Percentiles rank a stretch among this genome's conserved stretches.
Conservation (phyloP, 2,113 vertebrate species). For the Ciconia maguari region DNA sequence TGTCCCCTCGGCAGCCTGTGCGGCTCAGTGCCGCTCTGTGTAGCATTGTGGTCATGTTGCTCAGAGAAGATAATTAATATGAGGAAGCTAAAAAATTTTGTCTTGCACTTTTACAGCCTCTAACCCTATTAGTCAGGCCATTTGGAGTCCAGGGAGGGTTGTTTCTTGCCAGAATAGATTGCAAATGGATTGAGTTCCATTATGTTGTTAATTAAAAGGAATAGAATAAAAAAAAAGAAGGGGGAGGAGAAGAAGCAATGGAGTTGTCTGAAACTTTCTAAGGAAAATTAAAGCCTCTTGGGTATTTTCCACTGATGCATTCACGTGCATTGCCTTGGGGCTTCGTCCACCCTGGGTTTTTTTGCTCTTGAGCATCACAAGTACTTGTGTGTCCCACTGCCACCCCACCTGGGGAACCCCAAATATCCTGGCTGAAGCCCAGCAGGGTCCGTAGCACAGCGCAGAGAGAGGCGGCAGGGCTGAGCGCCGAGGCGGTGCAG, state of each 20-base stretch:
- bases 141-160: slow-evolving; percentile 49
- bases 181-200: slow-evolving; percentile 62
- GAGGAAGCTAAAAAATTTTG: slow-evolving; percentile 28
- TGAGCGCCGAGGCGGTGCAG: rapidly evolving
- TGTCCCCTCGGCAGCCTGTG: background rate
- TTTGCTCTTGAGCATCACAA: background rate
- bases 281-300: background rate
- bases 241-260: background rate
- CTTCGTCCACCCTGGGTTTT: rapidly evolving
- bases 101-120: slow-evolving; percentile 33
- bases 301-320: background rate
- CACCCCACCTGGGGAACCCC: too few species aligned
- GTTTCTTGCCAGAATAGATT: slow-evolving; percentile 58
- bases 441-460: rapidly evolving
- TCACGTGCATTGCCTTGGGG: background rate
- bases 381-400: background rate
- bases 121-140: slow-evolving; percentile 62
- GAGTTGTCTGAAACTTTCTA: background rate
- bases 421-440: background rate
- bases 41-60: background rate
- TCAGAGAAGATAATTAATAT: slow-evolving; percentile 43
- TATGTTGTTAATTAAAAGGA: slow-evolving; percentile 66
- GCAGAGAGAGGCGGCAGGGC: background rate
- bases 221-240: background rate
- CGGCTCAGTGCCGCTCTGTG: background rate